Evolutionary conservation across 2,113 vertebrate species (phyloP).

Genomic region (Scartelaos histophorus): DNA sequence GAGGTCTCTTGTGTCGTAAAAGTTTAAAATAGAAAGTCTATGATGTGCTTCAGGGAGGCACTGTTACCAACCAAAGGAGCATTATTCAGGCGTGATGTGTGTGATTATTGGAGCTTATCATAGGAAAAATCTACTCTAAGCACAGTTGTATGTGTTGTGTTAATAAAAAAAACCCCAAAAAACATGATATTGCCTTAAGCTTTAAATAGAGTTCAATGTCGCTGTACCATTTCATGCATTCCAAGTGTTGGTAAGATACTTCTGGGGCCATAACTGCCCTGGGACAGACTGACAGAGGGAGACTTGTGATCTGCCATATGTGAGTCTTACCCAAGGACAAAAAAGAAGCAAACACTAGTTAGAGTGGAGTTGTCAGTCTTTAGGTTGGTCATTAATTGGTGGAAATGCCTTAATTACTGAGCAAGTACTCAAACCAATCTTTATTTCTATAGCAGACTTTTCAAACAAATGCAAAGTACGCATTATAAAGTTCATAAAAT

Average conservation of each 20-base stretch:
- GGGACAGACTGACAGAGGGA: not conserved
- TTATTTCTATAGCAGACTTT: no score
- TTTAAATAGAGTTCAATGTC: not conserved
- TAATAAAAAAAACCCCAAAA: not conserved
- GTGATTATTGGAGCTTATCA: not conserved
- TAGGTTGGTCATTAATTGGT: no score
- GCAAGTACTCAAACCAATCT: no score
- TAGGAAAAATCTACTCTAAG: not conserved
- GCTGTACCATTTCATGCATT: not conserved
- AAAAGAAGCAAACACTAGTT: no score
- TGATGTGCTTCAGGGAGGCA: conserved; percentile 1
- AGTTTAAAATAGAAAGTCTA: conserved; percentile 4
- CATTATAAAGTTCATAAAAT: no score
- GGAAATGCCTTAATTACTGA: no score
- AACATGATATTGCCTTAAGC: not conserved
- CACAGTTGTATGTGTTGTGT: not conserved
- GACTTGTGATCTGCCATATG: not conserved
- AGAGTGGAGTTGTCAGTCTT: no score
- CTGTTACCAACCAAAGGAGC: not conserved
- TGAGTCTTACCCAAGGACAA: no score
- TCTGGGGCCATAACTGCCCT: not conserved
- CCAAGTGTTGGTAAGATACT: not conserved
- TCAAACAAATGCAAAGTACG: no score
- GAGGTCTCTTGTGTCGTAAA: conserved; percentile 7
- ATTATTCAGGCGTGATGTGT: conserved; percentile 1